phyloP scores from a whole-genome alignment of 2,113 vertebrate species.

The Saguinus midas region DNA sequence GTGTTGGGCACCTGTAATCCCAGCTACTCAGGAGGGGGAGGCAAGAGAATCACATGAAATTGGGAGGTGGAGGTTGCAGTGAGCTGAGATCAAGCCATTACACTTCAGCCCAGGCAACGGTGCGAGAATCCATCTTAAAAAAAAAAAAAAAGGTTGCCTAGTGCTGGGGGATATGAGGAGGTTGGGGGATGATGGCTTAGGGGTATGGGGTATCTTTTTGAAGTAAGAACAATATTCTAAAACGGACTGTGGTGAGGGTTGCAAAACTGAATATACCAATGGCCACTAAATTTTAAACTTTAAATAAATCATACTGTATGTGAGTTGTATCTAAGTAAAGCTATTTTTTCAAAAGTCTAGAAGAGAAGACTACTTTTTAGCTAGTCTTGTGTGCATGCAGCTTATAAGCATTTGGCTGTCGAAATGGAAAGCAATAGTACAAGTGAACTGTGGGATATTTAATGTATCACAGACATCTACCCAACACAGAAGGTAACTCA shows the following conservation, averaged over 20 bases:
- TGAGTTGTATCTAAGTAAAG: conserved; percentile 10
- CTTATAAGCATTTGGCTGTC: background rate
- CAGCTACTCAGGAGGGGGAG: no score
- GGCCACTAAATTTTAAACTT: background rate
- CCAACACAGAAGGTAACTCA: background rate
- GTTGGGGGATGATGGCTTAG: background rate
- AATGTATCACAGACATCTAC: background rate
- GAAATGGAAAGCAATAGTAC: background rate
- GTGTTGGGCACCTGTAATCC: no score
- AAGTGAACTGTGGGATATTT: background rate
- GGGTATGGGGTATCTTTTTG: background rate
- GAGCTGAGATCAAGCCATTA: no score
- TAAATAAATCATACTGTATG: background rate
- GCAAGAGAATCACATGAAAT: no score
- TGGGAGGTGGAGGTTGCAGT: no score
- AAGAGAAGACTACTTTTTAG: conserved; percentile 24
- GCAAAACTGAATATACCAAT: background rate
- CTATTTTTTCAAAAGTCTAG: background rate
- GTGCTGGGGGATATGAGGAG: background rate
- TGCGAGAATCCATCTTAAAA: no score
- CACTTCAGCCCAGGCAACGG: no score
- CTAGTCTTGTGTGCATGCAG: background rate
- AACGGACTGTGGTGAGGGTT: background rate
- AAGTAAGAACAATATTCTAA: conserved; percentile 18
- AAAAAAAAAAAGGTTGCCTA: no score